Base-by-base conservation (phyloP, 1,140 invertebrate genomes). In the Heliconius congener region DNA sequence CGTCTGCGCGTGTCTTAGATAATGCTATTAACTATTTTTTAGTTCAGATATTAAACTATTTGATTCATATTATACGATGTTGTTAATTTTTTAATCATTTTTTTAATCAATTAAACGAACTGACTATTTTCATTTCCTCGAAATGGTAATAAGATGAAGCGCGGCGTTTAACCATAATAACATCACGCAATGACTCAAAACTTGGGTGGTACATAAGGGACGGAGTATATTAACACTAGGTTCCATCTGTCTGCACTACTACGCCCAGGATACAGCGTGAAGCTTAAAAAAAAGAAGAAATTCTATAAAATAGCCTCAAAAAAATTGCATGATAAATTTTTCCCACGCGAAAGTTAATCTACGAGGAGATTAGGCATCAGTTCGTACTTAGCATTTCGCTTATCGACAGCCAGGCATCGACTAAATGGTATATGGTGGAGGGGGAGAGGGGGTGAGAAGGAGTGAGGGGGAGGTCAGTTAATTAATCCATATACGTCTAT, bases 401-500 rank as follows among this genome's bases (percentile, higher is more conserved):
- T 66, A 66, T 66, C 57, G 57, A 66, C 23, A 66, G n/a, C 19
- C 18, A 57, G 57, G 19, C 57, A 66, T 66, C 57, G 9, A 23
- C n/a, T 3, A 57, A n/a, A 57, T 57, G 5, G 8, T 23, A 46
- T 46, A 46, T 6, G 34, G 34, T 37, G 34, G 34, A 6, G 11
- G 4, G 42, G 42, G 11, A 4, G 42, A 3, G 42, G 42, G 11
- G 13, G 42, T 19, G 55, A 11, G 3, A 1, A 27, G 57, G 76
- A 66, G 13, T 9, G 60, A 66, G 27, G 76, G 76, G 74, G 13
- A 46, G 30, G 66, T 66, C 66, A 50, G 66, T n/a, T 83, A 83
- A 82, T 83, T 77, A 82, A 81, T 81, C 75, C 82, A 81, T 83
- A 83, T 78, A 81, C 79, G 74, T 74, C 77, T 42, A 60, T 66